A percentile compares a stretch with the other conserved stretches of the same genome.
phyloP scores from a whole-genome alignment of 2,888 invertebrate genomes.

The Lissocephala sabroskyi region DNA sequence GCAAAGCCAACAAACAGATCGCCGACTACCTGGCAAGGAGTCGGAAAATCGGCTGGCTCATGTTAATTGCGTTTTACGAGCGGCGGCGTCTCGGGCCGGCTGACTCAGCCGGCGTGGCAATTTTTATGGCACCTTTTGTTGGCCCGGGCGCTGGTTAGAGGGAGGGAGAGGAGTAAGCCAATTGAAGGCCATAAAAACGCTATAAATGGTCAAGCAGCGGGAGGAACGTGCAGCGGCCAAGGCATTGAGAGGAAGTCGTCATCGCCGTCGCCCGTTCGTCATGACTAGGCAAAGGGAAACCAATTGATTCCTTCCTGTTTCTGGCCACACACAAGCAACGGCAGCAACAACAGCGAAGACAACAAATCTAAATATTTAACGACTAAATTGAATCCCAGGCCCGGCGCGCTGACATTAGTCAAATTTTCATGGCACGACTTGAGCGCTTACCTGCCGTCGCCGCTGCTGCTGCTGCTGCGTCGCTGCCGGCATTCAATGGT shows the following conservation, averaged over 20 bases:
- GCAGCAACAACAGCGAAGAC: conserved; percentile 22
- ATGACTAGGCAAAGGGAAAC: conserved; percentile 59
- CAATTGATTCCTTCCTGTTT: conserved; percentile 59
- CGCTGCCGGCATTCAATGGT: conserved; percentile 16
- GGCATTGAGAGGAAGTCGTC: conserved; percentile 45
- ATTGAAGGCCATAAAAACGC: conserved; percentile 39
- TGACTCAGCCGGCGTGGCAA: not conserved
- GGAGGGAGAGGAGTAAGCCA: conserved; percentile 23
- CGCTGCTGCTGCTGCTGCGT: conserved; percentile 17
- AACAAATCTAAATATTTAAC: conserved; percentile 60
- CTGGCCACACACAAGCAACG: conserved; percentile 7
- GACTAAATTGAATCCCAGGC: conserved; percentile 63
- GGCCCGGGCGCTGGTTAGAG: conserved; percentile 11
- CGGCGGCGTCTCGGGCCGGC: not conserved
- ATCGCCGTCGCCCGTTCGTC: conserved; percentile 22
- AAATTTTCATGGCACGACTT: conserved; percentile 41
- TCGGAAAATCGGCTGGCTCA: no score
- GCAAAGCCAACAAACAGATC: conserved; percentile 19
- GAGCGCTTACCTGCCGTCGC: conserved; percentile 8
- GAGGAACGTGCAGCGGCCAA: conserved; percentile 38
- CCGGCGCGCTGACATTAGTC: conserved; percentile 57
- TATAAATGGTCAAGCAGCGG: conserved; percentile 30
- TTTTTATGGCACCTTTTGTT: not conserved
- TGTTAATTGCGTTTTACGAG: conserved; percentile 24
- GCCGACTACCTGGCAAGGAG: no score